Percentiles rank a stretch among this genome's conserved stretches.
Evolutionary conservation across 2,113 vertebrate genomes (phyloP).

Genomic region (Nicator chloris): DNA sequence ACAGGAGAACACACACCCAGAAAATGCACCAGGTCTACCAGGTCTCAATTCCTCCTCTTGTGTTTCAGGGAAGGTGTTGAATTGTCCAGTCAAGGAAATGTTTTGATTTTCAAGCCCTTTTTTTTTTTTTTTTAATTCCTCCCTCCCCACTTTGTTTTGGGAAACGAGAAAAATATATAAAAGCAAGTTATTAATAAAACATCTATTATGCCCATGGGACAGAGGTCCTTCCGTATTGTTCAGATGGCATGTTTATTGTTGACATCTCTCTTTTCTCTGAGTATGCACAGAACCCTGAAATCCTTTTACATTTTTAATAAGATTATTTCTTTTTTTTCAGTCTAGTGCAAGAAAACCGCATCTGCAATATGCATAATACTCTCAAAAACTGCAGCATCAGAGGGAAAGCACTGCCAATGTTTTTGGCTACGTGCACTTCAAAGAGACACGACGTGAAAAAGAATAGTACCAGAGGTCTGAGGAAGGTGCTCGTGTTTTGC

Average conservation of each 20-base stretch:
- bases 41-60: not conserved
- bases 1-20: not conserved
- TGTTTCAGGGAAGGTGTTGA: not conserved
- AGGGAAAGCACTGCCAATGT: constrained; percentile 20
- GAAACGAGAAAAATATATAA: constrained; percentile 57
- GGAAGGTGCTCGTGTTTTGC: constrained; percentile 12
- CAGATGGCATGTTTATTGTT: constrained; percentile 68
- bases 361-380: constrained; percentile 58
- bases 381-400: constrained; percentile 53
- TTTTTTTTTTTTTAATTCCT: too few species aligned
- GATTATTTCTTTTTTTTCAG: constrained; percentile 60
- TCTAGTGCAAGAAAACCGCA: constrained; percentile 49
- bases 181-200: constrained; percentile 67
- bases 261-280: constrained; percentile 66
- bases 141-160: not conserved
- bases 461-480: not conserved
- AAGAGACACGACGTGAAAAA: not conserved
- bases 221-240: constrained; percentile 63
- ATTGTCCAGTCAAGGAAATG: not conserved
- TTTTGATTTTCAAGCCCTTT: constrained; percentile 15
- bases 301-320: constrained; percentile 74
- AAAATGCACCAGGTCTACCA: not conserved
- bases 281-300: constrained; percentile 65
- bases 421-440: constrained; percentile 46
- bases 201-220: constrained; percentile 59